These are phyloP conservation scores for Equus przewalskii DNA, from an alignment of 2,113 vertebrate species.

Conservation along the genomic window DNA sequence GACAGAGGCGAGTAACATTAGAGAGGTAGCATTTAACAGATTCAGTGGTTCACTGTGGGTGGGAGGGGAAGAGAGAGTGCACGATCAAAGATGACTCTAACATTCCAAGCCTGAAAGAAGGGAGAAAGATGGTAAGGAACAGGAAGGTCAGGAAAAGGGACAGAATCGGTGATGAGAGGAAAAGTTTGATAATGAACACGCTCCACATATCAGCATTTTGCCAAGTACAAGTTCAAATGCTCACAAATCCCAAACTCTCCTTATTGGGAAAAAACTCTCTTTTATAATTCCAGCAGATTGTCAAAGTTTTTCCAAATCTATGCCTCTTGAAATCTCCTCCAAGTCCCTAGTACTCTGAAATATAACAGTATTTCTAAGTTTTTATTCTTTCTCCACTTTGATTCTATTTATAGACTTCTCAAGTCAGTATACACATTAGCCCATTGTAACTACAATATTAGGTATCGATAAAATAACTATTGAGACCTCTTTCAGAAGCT, in stretches of 20 bases:
- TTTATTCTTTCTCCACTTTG: not conserved
- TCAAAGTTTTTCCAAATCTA: constrained; percentile 31
- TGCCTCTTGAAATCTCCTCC: constrained; percentile 48
- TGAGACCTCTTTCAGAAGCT: not conserved
- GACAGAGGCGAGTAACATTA: not conserved
- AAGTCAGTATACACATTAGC: constrained; percentile 9
- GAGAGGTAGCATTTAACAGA: not conserved
- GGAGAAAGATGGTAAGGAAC: not conserved
- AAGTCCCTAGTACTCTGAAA: constrained; percentile 3
- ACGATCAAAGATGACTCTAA: not conserved
- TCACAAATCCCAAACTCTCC: constrained; percentile 44
- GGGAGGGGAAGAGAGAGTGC: not conserved
- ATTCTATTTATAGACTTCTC: constrained; percentile 26
- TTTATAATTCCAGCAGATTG: constrained; percentile 52
- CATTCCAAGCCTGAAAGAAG: not conserved
- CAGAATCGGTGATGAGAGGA: not conserved
- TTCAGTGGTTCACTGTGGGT: not conserved
- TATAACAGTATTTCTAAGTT: constrained; percentile 46
- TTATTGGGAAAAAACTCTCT: not conserved
- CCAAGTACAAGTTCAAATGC: constrained; percentile 3
- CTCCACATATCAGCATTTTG: not conserved
- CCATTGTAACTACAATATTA: not conserved
- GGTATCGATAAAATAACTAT: constrained; percentile 52
- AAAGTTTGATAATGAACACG: not conserved
- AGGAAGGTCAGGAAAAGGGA: not conserved